Percentiles rank a stretch among this genome's conserved stretches.
These are phyloP conservation scores for Garra rufa DNA, from an alignment of 2,113 vertebrate species.

Conservation along the genomic window DNA sequence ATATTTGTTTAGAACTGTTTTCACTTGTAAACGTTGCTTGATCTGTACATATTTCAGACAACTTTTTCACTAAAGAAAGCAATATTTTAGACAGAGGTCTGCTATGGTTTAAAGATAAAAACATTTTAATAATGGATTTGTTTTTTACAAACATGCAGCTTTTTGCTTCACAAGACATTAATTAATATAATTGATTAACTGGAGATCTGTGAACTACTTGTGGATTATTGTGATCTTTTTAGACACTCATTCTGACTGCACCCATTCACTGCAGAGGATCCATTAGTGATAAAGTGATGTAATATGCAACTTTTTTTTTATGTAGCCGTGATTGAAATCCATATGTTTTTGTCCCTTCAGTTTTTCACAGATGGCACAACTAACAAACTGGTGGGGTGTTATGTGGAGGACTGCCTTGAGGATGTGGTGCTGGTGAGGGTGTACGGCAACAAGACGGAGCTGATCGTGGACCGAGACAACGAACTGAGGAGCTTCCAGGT, in stretches of 20 bases:
- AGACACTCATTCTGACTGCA: neutral
- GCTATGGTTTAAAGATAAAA: neutral
- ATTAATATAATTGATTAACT: neutral
- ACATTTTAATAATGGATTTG: neutral
- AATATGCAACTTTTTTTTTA: neutral
- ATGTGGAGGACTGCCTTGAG: constrained; percentile 80
- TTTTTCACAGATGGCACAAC: constrained; percentile 97
- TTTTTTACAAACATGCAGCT: neutral
- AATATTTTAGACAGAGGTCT: neutral
- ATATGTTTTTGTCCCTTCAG: constrained; percentile 65
- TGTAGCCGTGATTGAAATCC: too few species aligned
- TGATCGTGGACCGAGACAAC: constrained; percentile 93
- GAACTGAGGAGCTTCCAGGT: constrained; percentile 97
- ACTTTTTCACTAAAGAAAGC: neutral
- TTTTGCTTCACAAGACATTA: neutral
- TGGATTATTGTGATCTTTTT: neutral
- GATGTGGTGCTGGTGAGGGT: constrained; percentile 93
- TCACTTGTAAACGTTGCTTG: too few species aligned
- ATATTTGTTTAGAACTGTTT: too few species aligned
- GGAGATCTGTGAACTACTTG: neutral
- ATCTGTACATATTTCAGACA: neutral
- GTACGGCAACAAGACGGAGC: constrained; percentile 92
- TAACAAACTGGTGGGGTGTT: constrained; percentile 97
- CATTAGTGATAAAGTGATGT: neutral
- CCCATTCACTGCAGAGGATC: neutral